Evolutionary conservation across 2,888 invertebrate genomes (phyloP), one percentile per base, ranked within the genome.

Genomic region (Ormia ochracea): DNA sequence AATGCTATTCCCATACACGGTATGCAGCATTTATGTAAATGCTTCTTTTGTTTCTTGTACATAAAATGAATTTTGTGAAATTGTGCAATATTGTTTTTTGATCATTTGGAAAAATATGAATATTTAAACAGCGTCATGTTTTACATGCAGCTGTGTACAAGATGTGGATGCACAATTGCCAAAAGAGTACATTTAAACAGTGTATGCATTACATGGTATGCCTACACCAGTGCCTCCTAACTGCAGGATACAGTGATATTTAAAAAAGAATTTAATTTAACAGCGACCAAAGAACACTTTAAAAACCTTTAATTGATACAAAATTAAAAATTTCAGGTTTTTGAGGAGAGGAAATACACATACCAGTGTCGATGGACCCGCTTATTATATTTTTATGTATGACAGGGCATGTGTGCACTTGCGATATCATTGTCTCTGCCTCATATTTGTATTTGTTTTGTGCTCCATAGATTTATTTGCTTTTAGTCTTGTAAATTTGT

Each of bases 401-500:
- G 31, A 1, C 10, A 28, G 10, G 4, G 9, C 19, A 10, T 19
- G 12, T 50, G 12, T 36, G 9, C 19, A 31, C 45, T 3, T 23
- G 2, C 21, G 50, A 52, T 52, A 52, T 66, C 50, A 52, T 66
- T 41, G 50, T 26, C n/a, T 33, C 5, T 38, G 17, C 7, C 28
- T 19, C 19, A 66, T 66, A 50, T 33, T 10, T 58, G 43, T 70
- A 38, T 38, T 43, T 74, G 26, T 48, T 48, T 41, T 21, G 52
- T 45, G 4, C 61, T 59, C 52, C 59, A 68, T 66, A 59, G 68
- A 75, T 75, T 75, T 75, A 68, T 75, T 75, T 75, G 36, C 63
- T 69, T 79, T 74, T 52, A n/a, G 56, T 59, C 61, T 75, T 72
- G 59, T 66, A 80, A 80, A 72, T 80, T 80, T 80, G 79, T 75